These are phyloP conservation scores for Anas capensis DNA, from an alignment of 2,797 vertebrate genomes.

Conservation along the genomic window DNA sequence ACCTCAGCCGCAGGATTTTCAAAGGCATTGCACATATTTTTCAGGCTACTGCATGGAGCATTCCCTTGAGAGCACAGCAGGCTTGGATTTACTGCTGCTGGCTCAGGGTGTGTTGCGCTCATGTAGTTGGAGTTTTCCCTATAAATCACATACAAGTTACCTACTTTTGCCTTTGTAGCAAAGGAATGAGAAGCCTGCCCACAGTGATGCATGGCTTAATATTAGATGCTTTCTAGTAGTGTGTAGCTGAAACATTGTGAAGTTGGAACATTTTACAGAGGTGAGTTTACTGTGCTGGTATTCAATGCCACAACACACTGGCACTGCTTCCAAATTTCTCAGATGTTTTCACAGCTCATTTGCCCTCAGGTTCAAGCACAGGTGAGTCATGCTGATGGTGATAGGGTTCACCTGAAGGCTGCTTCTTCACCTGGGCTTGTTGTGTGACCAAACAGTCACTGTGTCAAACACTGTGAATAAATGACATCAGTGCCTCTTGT, in stretches of 20 bases:
- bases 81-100: constrained; percentile 37
- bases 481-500: not conserved
- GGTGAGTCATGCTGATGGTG: not conserved
- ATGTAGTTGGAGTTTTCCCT: not conserved
- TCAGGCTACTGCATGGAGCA: not conserved
- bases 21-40: not conserved
- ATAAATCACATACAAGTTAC: not conserved
- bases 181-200: not conserved
- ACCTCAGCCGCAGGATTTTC: not conserved
- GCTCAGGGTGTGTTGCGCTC: not conserved
- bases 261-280: not conserved
- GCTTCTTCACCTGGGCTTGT: not conserved
- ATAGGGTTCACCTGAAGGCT: not conserved
- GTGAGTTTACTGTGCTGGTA: not conserved
- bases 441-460: not conserved
- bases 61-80: not conserved
- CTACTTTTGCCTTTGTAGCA: not conserved
- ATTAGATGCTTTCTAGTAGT: not conserved
- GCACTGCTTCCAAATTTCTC: not conserved
- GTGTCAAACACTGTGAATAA: not conserved
- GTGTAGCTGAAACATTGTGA: not conserved
- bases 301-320: not conserved
- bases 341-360: not conserved
- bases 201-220: not conserved
- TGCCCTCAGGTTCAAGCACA: not conserved